Conservation (phyloP, 1,140 invertebrate genomes). For the Plodia interpunctella region DNA sequence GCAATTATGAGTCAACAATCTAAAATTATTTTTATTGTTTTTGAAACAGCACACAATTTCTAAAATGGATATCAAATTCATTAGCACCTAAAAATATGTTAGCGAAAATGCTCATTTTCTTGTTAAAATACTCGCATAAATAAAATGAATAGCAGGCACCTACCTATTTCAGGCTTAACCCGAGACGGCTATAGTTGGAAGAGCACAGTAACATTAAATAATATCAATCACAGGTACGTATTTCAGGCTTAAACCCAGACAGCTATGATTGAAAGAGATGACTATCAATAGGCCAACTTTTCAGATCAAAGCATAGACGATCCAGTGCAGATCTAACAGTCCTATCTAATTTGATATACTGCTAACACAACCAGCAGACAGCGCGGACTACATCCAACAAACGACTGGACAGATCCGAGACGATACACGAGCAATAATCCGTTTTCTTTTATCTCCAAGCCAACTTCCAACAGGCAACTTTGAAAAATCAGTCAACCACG, state of each 20-base stretch:
- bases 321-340: neutral
- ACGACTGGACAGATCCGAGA: conserved; percentile 46
- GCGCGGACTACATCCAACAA: neutral
- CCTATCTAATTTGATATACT: no score
- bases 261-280: neutral
- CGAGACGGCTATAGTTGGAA: no score
- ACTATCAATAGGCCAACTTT: neutral
- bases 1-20: no score
- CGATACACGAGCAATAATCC: conserved; percentile 66
- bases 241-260: neutral
- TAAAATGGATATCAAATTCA: no score
- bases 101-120: no score
- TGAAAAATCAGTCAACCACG: conserved; percentile 5
- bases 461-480: conserved; percentile 37
- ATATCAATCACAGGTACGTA: neutral
- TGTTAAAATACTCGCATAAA: no score
- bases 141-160: no score
- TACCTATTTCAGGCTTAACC: no score
- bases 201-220: no score
- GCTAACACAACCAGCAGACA: conserved; percentile 9
- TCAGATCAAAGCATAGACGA: neutral
- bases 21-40: no score
- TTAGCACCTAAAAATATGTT: no score
- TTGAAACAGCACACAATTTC: no score
- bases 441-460: conserved; percentile 68